These are phyloP conservation scores for Corythornis cristatus DNA, from an alignment of 2,113 vertebrate genomes.

Conservation along the genomic window DNA sequence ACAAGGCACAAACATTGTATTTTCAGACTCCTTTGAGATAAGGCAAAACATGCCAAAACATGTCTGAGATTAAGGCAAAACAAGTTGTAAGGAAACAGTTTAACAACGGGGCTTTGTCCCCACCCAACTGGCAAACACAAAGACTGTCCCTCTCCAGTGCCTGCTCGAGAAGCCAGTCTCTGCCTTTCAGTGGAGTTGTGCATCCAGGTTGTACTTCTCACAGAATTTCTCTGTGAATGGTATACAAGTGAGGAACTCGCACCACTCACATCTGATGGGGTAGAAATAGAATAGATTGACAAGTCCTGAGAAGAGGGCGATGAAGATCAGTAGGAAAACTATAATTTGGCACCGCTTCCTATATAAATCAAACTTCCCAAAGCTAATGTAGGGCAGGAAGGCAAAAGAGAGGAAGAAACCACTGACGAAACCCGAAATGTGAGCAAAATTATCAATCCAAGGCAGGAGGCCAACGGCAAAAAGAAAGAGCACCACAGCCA, in stretches of 20 bases:
- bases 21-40: constrained; percentile 66
- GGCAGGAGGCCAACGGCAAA: constrained; percentile 96
- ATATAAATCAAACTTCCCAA: constrained; percentile 95
- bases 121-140: background rate
- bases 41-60: constrained; percentile 19
- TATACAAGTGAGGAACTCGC: constrained; percentile 96
- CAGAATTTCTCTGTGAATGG: constrained; percentile 99
- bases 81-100: constrained; percentile 43
- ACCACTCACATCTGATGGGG: constrained; percentile 96
- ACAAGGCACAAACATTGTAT: constrained; percentile 86
- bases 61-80: no score
- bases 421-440: constrained; percentile 93
- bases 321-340: constrained; percentile 89
- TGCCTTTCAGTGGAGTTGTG: constrained; percentile 90
- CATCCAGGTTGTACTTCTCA: constrained; percentile 97
- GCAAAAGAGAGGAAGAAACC: constrained; percentile 97
- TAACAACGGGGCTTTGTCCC: constrained; percentile 52
- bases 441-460: constrained; percentile 99
- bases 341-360: constrained; percentile 98
- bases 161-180: constrained; percentile 13
- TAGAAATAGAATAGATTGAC: constrained; percentile 95
- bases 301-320: constrained; percentile 93
- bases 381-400: constrained; percentile 98
- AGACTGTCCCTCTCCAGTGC: constrained; percentile 23
- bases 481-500: constrained; percentile 95